A percentile compares a stretch with the other conserved stretches of the same genome.
Conservation (phyloP, 2,888 invertebrate species). For the Amiota mariae region DNA sequence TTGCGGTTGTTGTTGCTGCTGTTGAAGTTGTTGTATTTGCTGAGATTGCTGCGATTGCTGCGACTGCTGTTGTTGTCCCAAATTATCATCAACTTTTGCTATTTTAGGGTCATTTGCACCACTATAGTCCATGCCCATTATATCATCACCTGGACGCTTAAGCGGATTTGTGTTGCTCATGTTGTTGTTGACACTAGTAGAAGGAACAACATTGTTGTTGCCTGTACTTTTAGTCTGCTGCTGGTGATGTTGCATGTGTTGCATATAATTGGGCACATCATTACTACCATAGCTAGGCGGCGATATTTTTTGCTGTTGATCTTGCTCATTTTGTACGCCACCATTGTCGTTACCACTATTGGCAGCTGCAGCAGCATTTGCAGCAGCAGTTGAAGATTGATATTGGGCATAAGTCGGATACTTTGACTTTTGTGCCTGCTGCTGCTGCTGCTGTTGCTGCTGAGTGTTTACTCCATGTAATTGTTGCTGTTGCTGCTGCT, state of each 20-base stretch:
- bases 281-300: slow-evolving; percentile 54
- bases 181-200: slow-evolving; percentile 35
- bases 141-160: slow-evolving; percentile 62
- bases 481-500: slow-evolving; percentile 41
- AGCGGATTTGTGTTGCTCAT: slow-evolving; percentile 55
- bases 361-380: slow-evolving; percentile 53
- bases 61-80: slow-evolving; percentile 44
- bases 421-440: slow-evolving; percentile 49
- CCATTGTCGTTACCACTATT: slow-evolving; percentile 41
- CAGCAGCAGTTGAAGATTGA: slow-evolving; percentile 62
- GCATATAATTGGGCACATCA: slow-evolving; percentile 69
- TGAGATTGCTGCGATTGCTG: slow-evolving; percentile 53
- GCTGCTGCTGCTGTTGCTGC: slow-evolving; percentile 40
- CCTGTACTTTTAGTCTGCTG: slow-evolving; percentile 47
- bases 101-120: slow-evolving; percentile 55
- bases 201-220: not conserved
- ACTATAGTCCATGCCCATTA: slow-evolving; percentile 61
- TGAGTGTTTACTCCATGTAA: slow-evolving; percentile 46
- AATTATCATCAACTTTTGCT: slow-evolving; percentile 59
- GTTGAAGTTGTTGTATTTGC: slow-evolving; percentile 46
- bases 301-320: slow-evolving; percentile 48
- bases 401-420: slow-evolving; percentile 70
- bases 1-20: slow-evolving; percentile 45
- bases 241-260: slow-evolving; percentile 51
- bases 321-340: slow-evolving; percentile 19